Percentiles rank a stretch among this genome's conserved stretches.
Evolutionary conservation across 1,140 invertebrate genomes (phyloP).

Genomic region (Psilanteris sp.): DNA sequence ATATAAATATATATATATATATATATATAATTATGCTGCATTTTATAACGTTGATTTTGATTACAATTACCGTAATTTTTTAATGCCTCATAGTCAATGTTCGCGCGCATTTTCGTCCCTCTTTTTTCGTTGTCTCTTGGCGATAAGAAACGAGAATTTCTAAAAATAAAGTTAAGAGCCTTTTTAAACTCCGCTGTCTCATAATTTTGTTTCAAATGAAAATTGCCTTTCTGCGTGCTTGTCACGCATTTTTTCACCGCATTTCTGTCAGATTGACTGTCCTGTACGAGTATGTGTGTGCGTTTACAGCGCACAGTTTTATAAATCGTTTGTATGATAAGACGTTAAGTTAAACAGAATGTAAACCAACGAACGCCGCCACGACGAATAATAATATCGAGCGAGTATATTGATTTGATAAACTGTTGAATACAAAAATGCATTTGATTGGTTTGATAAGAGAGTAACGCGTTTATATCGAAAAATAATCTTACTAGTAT

Average conservation of each 20-base stretch:
- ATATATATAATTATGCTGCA: too few species aligned
- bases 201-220: slow-evolving; percentile 46
- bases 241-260: slow-evolving; percentile 43
- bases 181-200: slow-evolving; percentile 35
- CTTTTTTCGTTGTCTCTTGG: too few species aligned
- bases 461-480: too few species aligned
- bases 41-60: too few species aligned
- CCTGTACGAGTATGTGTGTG: not conserved
- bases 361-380: slow-evolving; percentile 1
- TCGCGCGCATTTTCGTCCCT: too few species aligned
- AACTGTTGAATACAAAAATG: too few species aligned
- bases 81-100: too few species aligned
- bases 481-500: too few species aligned
- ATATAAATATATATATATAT: too few species aligned
- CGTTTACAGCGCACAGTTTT: slow-evolving; percentile 10
- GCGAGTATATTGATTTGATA: too few species aligned
- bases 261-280: slow-evolving; percentile 30
- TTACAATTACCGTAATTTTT: too few species aligned
- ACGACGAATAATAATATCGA: not conserved
- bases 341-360: not conserved
- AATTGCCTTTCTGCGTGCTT: slow-evolving; percentile 49
- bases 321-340: slow-evolving; percentile 7
- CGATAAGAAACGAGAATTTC: slow-evolving; percentile 41
- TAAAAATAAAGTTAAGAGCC: slow-evolving; percentile 35
- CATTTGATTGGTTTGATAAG: too few species aligned